These are phyloP conservation scores for Amphipyra berbera DNA, from an alignment of 2,888 invertebrate species.

Conservation along the genomic window DNA sequence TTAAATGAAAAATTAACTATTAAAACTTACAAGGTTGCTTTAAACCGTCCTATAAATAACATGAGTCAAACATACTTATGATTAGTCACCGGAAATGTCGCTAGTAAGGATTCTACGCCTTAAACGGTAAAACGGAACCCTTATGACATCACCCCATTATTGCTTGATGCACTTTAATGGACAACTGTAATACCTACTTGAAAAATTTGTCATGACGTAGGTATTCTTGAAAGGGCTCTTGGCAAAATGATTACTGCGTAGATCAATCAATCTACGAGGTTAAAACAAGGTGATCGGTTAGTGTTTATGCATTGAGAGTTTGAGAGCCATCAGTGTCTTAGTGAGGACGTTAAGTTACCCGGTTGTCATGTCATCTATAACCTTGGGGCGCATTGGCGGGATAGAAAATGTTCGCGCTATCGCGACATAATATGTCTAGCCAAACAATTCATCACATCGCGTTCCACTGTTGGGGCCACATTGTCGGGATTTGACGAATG, in stretches of 20 bases:
- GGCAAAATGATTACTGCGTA: background rate
- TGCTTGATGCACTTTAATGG: slow-evolving; percentile 25
- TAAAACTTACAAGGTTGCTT: slow-evolving; percentile 29
- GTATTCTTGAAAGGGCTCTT: no score
- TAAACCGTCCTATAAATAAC: slow-evolving; percentile 38
- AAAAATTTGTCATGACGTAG: background rate
- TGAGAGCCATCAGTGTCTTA: background rate
- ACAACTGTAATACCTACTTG: background rate
- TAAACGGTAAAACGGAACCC: slow-evolving; percentile 56
- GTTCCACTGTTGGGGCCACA: no score
- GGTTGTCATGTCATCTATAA: no score
- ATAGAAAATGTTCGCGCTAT: no score
- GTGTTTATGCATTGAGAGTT: background rate
- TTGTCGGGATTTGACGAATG: no score
- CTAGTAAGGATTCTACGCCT: slow-evolving; percentile 59
- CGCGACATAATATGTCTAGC: no score
- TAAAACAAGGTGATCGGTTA: background rate
- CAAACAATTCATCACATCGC: no score
- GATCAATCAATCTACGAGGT: background rate
- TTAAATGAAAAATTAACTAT: slow-evolving; percentile 12
- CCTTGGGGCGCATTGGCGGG: no score
- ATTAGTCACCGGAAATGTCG: slow-evolving; percentile 59
- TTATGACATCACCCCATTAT: slow-evolving; percentile 56
- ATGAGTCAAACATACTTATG: slow-evolving; percentile 56
- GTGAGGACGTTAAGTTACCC: no score